Evolutionary conservation across 2,113 vertebrate species (phyloP).

Genomic region (Acrocephalus kingi): DNA sequence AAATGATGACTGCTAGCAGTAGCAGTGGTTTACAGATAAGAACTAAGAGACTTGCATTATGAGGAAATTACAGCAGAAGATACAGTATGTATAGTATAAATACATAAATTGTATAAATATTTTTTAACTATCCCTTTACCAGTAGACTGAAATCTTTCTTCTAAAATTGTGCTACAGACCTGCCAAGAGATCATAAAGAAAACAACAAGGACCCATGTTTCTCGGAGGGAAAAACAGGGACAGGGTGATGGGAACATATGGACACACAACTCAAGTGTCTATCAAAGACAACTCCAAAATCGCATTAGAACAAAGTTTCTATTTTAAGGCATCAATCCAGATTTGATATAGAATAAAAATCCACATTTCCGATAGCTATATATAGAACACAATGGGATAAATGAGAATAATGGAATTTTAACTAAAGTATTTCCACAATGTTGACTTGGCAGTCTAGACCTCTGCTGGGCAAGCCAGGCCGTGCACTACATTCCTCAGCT

Average conservation of each 20-base stretch:
- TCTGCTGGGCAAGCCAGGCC: neutral
- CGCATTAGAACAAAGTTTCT: neutral
- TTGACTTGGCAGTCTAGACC: neutral
- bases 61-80: neutral
- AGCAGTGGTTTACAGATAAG: neutral
- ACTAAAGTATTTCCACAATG: neutral
- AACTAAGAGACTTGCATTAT: neutral
- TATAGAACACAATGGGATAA: neutral
- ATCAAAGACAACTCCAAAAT: neutral
- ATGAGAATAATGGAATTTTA: neutral
- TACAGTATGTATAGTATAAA: neutral
- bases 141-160: neutral
- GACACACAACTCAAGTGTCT: neutral
- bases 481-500: neutral
- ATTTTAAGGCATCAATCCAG: neutral
- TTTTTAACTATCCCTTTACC: neutral
- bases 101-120: neutral
- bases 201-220: neutral
- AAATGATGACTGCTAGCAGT: neutral
- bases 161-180: neutral
- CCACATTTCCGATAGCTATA: neutral
- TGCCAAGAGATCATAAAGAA: neutral
- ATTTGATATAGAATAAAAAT: neutral
- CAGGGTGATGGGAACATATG: fast-evolving
- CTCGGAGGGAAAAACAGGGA: neutral